Percentiles rank a stretch among this genome's conserved stretches.
These are phyloP conservation scores for Sylvilagus bachmani DNA, from an alignment of 2,113 vertebrate genomes.

Conservation along the genomic window DNA sequence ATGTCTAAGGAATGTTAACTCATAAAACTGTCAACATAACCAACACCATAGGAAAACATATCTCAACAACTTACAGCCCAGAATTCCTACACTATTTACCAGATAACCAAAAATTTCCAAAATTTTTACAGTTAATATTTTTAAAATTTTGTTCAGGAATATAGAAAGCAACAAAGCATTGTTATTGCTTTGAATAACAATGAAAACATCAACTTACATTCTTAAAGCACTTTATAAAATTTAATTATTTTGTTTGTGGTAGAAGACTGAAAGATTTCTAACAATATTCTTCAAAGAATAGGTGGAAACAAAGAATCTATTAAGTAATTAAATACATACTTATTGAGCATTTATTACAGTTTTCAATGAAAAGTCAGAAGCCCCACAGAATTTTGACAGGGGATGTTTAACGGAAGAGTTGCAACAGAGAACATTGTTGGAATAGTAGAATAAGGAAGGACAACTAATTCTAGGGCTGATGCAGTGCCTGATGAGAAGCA, in stretches of 20 bases:
- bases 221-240: not conserved
- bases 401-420: not conserved
- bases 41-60: not conserved
- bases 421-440: not conserved
- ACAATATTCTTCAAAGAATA: not conserved
- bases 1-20: not conserved
- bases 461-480: rapidly evolving
- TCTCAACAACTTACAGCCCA: not conserved
- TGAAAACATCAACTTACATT: not conserved
- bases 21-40: constrained; percentile 36
- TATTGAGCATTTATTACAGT: not conserved
- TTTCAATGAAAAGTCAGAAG: not conserved
- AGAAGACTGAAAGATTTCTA: not conserved
- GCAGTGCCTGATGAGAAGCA: not conserved
- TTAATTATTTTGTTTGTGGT: not conserved
- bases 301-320: not conserved
- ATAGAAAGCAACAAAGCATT: no score
- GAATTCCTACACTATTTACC: not conserved
- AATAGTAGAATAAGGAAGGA: not conserved
- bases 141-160: not conserved
- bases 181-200: not conserved
- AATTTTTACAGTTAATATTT: not conserved
- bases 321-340: not conserved
- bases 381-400: not conserved
- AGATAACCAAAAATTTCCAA: not conserved